Evolutionary conservation across 2,888 invertebrate species (phyloP), one percentile per base, ranked within the genome.

Genomic region (Pyrochroa serraticornis): DNA sequence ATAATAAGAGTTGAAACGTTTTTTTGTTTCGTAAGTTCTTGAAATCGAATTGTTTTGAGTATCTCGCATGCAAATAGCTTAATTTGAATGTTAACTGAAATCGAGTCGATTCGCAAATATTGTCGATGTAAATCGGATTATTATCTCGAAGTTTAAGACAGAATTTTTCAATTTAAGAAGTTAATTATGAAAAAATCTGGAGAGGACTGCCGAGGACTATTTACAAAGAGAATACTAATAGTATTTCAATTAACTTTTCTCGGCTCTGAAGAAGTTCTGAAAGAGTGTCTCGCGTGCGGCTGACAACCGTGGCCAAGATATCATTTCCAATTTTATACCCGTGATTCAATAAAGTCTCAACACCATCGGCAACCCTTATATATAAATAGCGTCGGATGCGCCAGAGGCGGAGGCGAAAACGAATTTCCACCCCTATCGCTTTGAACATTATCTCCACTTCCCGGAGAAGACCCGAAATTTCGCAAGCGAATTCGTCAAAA

Each of bases 281-380:
- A 75, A 74, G 73, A 75, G 75, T 75, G 75, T 73, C 73, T 72
- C 67, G 70, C 71, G 71, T 74, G 75, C 68, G 65, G 62, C 58
- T 76, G 76, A 75, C 76, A 75, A 71, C 71, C 71, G 65, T 72
- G 72, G 72, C 71, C 73, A 75, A 75, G 75, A 76, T 75, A 75
- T 76, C 76, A 75, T 74, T 75, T 77, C 75, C 77, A 75, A 77
- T 76, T 77, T 76, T 75, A 76, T 75, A 69, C 71, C 72, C 74
- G 70, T 72, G 71, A 75, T 75, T 75, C 75, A 76, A 75, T 76
- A 75, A 74, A 75, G 75, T 76, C 76, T 75, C 76, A 73, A 76
- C 75, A 75, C 75, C 75, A 76, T 76, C 74, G 74, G 75, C 71
- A 76, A 76, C 75, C 76, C 75, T 75, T 76, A 71, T 74, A 74